Base-by-base conservation (phyloP, 2,888 invertebrate genomes). In the Dione juno region DNA sequence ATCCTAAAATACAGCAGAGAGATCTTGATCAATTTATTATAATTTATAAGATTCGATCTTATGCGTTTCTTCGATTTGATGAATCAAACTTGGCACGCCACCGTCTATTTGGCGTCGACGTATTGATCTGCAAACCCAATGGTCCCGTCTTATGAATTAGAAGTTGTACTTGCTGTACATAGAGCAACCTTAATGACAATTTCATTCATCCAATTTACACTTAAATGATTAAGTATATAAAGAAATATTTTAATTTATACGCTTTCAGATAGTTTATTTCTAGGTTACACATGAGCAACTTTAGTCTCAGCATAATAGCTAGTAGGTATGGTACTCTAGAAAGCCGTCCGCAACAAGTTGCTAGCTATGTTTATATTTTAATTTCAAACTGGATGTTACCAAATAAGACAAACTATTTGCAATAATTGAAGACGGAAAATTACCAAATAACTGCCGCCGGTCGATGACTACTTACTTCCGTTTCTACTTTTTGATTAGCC, bases 391-490 rank as follows among this genome's bases (percentile, higher is more conserved):
- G 63, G 67, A 65, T 65, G 58, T 58, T 67, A 66, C 67, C 71
- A 67, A 72, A 70, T 70, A 72, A 70, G 64, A 65, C 63, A 45
- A 70, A 48, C 63, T 41, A 65, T 64, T 59, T 40, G 66, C 48
- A 66, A 66, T 72, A 67, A 71, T 66, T 40, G 70, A 69, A 70
- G 73, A 66, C 68, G 66, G 71, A 76, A 78, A 79, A 78, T 74
- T 81, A 83, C 83, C 81, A 78, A 80, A 80, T 77, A 78, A 74
- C 73, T 73, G 37, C 54, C 43, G 72, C 79, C 78, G 77, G 78
- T 84, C 83, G 79, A 81, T 82, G 79, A 77, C 80, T 86, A 87
- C 85, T 88, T 87, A 86, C 79, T 87, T 91, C 90, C 90, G 87
- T 81, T 84, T 72, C 90, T 87, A 81, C 84, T 73, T 77, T 78